Evolutionary conservation across 1,140 invertebrate genomes (phyloP).

Genomic region (Euglossa dilemma): DNA sequence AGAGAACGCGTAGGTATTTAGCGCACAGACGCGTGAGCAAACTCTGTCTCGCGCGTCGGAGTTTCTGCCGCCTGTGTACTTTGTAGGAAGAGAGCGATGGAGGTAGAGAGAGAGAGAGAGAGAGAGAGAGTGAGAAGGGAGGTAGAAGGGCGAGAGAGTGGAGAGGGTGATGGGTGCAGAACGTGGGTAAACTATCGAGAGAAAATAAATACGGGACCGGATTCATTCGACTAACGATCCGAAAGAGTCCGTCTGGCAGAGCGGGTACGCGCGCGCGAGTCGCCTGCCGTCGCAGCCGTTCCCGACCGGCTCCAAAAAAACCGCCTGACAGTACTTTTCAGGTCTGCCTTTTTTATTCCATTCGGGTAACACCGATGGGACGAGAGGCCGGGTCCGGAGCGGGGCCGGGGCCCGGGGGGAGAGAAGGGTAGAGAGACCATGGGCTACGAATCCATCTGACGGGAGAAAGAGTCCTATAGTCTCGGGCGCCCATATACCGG

Average conservation of each 20-base stretch:
- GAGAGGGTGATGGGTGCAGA: background rate
- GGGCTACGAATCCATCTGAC: conserved; percentile 29
- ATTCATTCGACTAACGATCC: conserved; percentile 71
- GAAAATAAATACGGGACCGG: conserved; percentile 70
- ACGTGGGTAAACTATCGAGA: conserved; percentile 58
- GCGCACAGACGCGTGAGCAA: conserved; percentile 42
- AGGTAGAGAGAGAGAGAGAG: too few species aligned
- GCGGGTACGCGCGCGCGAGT: conserved; percentile 13
- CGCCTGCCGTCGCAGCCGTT: conserved; percentile 29
- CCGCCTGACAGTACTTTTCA: conserved; percentile 37
- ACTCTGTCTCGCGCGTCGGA: conserved; percentile 27
- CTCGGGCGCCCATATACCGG: background rate
- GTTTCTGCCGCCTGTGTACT: conserved; percentile 33
- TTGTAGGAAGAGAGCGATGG: conserved; percentile 2
- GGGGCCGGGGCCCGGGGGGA: too few species aligned
- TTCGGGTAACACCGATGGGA: conserved; percentile 7
- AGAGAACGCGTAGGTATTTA: conserved; percentile 31
- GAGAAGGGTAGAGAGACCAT: background rate
- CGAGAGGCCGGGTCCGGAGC: background rate
- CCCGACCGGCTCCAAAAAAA: conserved; percentile 23
- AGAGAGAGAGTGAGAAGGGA: too few species aligned
- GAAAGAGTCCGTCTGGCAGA: conserved; percentile 48
- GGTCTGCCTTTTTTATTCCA: conserved; percentile 38
- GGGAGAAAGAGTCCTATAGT: conserved; percentile 8
- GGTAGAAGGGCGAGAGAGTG: background rate